These are phyloP conservation scores for Balaeniceps rex DNA, from an alignment of 2,113 vertebrate genomes.

Conservation along the genomic window DNA sequence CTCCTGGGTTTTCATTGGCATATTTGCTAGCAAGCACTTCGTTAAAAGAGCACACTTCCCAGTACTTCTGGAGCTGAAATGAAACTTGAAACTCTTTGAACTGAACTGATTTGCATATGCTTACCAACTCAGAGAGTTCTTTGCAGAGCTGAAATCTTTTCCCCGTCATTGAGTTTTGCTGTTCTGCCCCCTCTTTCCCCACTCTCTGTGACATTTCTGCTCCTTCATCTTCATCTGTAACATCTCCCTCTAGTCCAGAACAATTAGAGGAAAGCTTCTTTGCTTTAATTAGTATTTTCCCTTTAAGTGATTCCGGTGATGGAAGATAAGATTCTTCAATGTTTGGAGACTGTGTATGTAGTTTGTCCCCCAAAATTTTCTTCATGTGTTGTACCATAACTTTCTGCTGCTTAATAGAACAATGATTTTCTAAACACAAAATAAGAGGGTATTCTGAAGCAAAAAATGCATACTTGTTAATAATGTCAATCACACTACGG, in stretches of 20 bases:
- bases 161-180: conserved; percentile 69
- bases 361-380: conserved; percentile 92
- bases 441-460: conserved; percentile 94
- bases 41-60: conserved; percentile 97
- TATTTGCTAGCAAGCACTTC: conserved; percentile 93
- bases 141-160: conserved; percentile 93
- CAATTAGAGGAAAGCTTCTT: conserved; percentile 89
- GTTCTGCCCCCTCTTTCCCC: conserved; percentile 82
- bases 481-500: conserved; percentile 89
- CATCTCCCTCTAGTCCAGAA: conserved; percentile 88
- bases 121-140: conserved; percentile 93
- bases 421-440: conserved; percentile 96
- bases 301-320: conserved; percentile 86
- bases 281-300: conserved; percentile 91
- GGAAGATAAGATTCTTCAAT: conserved; percentile 89
- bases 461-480: conserved; percentile 95
- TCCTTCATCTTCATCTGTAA: conserved; percentile 96
- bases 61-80: conserved; percentile 94
- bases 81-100: conserved; percentile 93
- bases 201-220: conserved; percentile 93
- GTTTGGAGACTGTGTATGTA: conserved; percentile 82
- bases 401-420: conserved; percentile 93
- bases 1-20: conserved; percentile 90
- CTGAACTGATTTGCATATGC: conserved; percentile 92
- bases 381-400: conserved; percentile 97